Conservation (phyloP, 2,888 invertebrate species). For the Linhomoeus sp. region DNA sequence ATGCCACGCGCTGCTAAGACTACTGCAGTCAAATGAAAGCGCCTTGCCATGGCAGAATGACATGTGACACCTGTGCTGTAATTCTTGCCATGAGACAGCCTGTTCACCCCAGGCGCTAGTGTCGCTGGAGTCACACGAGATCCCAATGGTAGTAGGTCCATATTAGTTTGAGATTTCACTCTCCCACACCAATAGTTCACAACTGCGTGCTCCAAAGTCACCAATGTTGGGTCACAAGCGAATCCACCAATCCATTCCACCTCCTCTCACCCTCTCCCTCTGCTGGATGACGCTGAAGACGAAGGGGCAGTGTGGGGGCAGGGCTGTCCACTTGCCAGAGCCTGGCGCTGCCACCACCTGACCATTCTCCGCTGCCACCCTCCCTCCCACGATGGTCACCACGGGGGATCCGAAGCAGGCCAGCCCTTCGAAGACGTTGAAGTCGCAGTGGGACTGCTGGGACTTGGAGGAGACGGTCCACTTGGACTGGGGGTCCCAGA, state of each 20-base stretch:
- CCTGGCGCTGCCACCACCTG: constrained; percentile 34
- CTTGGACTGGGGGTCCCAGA: constrained; percentile 74
- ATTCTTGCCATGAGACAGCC: no score
- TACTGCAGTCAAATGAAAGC: no score
- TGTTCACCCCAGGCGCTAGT: no score
- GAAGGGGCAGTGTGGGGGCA: constrained; percentile 48
- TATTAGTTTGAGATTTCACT: no score
- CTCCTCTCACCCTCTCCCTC: constrained; percentile 33
- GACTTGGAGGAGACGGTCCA: constrained; percentile 67
- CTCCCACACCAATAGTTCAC: no score
- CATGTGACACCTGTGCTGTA: no score
- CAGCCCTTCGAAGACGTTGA: constrained; percentile 70
- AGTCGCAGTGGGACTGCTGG: constrained; percentile 74
- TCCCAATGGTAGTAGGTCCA: no score
- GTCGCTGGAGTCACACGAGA: no score
- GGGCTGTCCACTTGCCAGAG: constrained; percentile 60
- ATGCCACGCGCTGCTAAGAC: no score
- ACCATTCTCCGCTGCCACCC: constrained; percentile 64
- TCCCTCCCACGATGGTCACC: constrained; percentile 70
- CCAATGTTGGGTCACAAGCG: not conserved
- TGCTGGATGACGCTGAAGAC: constrained; percentile 44
- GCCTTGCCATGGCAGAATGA: no score
- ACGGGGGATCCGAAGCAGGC: constrained; percentile 51
- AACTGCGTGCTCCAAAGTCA: no score
- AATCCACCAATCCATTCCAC: not conserved